These are phyloP conservation scores for Berghia stephanieae DNA, from an alignment of 1,140 invertebrate genomes.

Conservation along the genomic window DNA sequence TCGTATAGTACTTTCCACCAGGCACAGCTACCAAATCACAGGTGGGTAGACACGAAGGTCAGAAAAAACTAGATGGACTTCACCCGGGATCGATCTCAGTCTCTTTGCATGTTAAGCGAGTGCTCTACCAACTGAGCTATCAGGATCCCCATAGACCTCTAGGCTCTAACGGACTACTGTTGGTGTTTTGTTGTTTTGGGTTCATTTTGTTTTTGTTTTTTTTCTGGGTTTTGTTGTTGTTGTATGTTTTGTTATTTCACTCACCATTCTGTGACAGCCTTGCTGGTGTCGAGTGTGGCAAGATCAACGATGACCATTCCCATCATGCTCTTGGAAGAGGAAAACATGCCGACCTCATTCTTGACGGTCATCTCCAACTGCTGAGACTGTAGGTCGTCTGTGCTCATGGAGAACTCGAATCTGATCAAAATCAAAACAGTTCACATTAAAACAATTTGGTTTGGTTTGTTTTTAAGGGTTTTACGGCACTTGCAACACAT, in stretches of 20 bases:
- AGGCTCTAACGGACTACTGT: no score
- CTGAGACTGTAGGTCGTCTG: slow-evolving; percentile 43
- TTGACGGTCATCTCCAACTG: slow-evolving; percentile 59
- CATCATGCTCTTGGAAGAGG: slow-evolving; percentile 55
- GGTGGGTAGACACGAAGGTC: no score
- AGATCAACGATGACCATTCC: slow-evolving; percentile 55
- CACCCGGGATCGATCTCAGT: no score
- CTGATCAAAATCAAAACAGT: slow-evolving; percentile 40
- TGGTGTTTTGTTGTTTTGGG: no score
- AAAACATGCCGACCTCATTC: slow-evolving; percentile 60
- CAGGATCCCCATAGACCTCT: no score
- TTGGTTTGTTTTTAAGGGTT: background rate
- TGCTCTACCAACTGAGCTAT: no score
- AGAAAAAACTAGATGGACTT: no score
- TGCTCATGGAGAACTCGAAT: slow-evolving; percentile 60
- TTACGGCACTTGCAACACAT: background rate
- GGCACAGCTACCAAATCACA: no score
- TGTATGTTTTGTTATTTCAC: slow-evolving; percentile 20
- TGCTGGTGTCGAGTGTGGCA: slow-evolving; percentile 48
- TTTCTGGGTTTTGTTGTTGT: background rate
- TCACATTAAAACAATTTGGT: background rate
- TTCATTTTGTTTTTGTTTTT: background rate
- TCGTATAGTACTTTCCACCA: no score
- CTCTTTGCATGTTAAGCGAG: no score
- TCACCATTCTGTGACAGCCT: slow-evolving; percentile 61